Conservation (phyloP, 2,113 vertebrate species). For the Actenoides hombroni region DNA sequence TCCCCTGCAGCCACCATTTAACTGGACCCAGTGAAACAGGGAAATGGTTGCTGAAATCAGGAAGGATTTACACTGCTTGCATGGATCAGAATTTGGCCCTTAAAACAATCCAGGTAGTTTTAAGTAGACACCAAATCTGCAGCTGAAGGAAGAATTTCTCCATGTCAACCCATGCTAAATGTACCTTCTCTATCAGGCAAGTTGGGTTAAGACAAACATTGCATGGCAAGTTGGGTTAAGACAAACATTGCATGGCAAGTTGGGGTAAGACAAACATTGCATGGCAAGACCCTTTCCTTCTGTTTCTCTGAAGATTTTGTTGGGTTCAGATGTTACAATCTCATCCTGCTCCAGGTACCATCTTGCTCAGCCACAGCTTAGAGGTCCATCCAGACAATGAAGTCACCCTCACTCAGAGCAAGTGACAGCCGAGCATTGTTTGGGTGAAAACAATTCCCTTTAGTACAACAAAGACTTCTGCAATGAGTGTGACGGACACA, state of each 20-base stretch:
- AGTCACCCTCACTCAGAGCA: background rate
- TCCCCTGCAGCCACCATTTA: background rate
- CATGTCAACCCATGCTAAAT: slow-evolving; percentile 1
- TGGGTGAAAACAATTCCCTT: background rate
- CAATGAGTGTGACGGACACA: background rate
- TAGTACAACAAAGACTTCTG: background rate
- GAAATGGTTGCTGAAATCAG: background rate
- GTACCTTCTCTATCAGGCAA: background rate
- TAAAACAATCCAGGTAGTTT: slow-evolving; percentile 26
- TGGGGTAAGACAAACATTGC: background rate
- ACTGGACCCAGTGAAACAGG: background rate
- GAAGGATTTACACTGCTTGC: background rate
- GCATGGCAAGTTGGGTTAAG: background rate
- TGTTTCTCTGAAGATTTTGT: background rate
- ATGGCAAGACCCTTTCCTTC: background rate
- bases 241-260: too few relatives aligned
- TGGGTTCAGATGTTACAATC: background rate
- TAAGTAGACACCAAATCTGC: slow-evolving; percentile 52
- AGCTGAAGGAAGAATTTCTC: slow-evolving; percentile 56
- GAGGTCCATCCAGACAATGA: background rate
- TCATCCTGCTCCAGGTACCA: fast-evolving
- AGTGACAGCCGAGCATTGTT: background rate
- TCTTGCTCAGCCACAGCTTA: background rate
- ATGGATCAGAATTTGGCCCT: background rate
- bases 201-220: background rate